Evolutionary conservation across 2,797 vertebrate species (phyloP), one percentile per base, ranked within the genome.

Genomic region (Neosalanx taihuensis): DNA sequence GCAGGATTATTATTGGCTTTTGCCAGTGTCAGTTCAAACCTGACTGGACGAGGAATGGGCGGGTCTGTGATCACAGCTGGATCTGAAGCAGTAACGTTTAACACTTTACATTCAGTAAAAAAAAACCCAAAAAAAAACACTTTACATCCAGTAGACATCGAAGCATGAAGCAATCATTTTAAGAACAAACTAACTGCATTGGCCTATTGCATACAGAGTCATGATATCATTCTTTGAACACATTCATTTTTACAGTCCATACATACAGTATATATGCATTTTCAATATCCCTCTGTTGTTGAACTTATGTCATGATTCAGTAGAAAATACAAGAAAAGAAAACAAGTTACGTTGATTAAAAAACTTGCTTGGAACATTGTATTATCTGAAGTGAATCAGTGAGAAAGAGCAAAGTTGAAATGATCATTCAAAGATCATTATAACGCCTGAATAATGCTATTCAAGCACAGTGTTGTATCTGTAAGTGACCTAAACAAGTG

Each of bases 1-100:
- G 9, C 74, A 3, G n/a, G 71, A 30, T 73, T 76, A 3, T 80
- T 72, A 93, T 93, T 93, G 91, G 91, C 63, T 66, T 12, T 51
- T 3, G 0, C 6, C 41, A 13, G 7, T 37, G 84, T 92, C 91
- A 83, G 58, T 87, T 74, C 26, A 3, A 5, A 12, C 7, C 13
- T 35, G 13, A 76, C 83, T 78, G 65, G 77, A 81, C 81, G 82
- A 85, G 80, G 82, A 85, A 81, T 80, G 81, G 87, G 87, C 85
- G 87, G 86, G 80, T 29, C 71, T 72, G 72, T 31, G 51, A 68
- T 58, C 85, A 83, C 73, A 77, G 83, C 85, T 89, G 90, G 88
- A 88, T 41, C 15, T 18, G 56, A 29, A 30, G 64, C 6, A 26
- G 6, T 30, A 53, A 18, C 15, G 20, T 17, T 33, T 29, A 67